Percentiles rank a stretch among this genome's conserved stretches.
Evolutionary conservation across 2,888 invertebrate species (phyloP).

Genomic region (Craniophora ligustri): DNA sequence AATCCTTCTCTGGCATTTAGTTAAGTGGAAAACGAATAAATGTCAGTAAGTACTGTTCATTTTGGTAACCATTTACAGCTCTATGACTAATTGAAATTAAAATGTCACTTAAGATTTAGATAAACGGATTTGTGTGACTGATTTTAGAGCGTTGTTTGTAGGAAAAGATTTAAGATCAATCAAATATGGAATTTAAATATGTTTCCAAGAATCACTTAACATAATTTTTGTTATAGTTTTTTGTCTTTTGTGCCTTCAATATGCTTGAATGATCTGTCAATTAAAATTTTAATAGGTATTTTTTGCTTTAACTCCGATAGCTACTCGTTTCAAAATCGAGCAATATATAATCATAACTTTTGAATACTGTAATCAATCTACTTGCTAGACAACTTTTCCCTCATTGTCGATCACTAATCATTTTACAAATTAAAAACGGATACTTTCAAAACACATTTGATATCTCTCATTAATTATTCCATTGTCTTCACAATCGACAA

Average conservation of each 20-base stretch:
- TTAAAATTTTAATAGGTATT: slow-evolving; percentile 16
- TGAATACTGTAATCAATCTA: slow-evolving; percentile 52
- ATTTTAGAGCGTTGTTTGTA: slow-evolving; percentile 34
- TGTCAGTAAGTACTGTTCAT: slow-evolving; percentile 61
- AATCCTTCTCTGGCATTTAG: slow-evolving; percentile 80
- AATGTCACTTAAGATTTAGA: slow-evolving; percentile 77
- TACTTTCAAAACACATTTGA: slow-evolving; percentile 50
- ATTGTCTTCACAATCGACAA: slow-evolving; percentile 72
- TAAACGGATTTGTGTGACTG: slow-evolving; percentile 61
- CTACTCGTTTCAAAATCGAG: slow-evolving; percentile 33
- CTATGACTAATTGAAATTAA: slow-evolving; percentile 76
- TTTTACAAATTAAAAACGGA: slow-evolving; percentile 52
- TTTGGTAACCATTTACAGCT: slow-evolving; percentile 58
- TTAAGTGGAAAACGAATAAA: slow-evolving; percentile 72
- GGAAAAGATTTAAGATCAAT: slow-evolving; percentile 35
- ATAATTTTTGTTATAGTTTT: slow-evolving; percentile 26
- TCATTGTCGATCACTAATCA: slow-evolving; percentile 49
- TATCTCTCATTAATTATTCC: slow-evolving; percentile 66
- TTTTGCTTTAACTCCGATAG: slow-evolving; percentile 24
- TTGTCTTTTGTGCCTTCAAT: slow-evolving; percentile 13
- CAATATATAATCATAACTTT: slow-evolving; percentile 48
- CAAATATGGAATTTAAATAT: slow-evolving; percentile 34
- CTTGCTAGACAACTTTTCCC: slow-evolving; percentile 40
- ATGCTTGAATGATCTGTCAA: slow-evolving; percentile 25
- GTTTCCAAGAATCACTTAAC: slow-evolving; percentile 44